Evolutionary conservation across 1,140 invertebrate species (phyloP).

Genomic region (Drosophila paulistorum): DNA sequence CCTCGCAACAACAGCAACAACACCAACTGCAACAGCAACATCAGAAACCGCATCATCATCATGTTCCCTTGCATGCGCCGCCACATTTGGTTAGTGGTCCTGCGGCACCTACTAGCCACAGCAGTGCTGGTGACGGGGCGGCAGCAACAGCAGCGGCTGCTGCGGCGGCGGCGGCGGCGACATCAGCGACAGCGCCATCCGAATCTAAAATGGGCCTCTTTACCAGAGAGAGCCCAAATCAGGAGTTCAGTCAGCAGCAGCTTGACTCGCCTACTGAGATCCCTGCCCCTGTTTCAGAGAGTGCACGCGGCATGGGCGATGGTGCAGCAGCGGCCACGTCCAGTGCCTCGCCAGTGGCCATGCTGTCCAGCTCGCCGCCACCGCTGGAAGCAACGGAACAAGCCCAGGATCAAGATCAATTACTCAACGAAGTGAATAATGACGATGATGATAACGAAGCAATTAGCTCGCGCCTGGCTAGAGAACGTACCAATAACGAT

Average conservation of each 20-base stretch:
- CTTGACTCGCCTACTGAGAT: slow-evolving; percentile 49
- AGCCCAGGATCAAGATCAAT: slow-evolving; percentile 7
- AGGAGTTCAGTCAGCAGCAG: slow-evolving; percentile 77
- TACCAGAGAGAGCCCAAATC: slow-evolving; percentile 73
- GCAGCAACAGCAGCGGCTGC: slow-evolving; percentile 14
- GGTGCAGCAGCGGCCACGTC: slow-evolving; percentile 73
- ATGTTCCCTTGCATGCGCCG: slow-evolving; percentile 86
- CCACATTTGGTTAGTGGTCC: slow-evolving; percentile 85
- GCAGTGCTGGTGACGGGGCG: slow-evolving; percentile 44
- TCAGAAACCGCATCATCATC: slow-evolving; percentile 82
- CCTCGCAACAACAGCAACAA: slow-evolving; percentile 76
- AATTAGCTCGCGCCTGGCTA: not conserved
- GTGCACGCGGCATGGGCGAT: slow-evolving; percentile 79
- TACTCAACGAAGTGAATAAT: slow-evolving; percentile 1
- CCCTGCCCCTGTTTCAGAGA: slow-evolving; percentile 28
- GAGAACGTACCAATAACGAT: not conserved
- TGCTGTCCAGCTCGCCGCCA: slow-evolving; percentile 76
- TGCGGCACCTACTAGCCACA: slow-evolving; percentile 60
- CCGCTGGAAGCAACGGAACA: slow-evolving; percentile 42
- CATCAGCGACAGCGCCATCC: slow-evolving; percentile 16
- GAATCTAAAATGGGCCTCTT: slow-evolving; percentile 78
- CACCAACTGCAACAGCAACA: slow-evolving; percentile 48
- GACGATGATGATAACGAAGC: not conserved
- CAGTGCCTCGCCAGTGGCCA: slow-evolving; percentile 73
- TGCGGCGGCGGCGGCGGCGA: slow-evolving; percentile 12